phyloP scores from a whole-genome alignment of 2,113 vertebrate species.

The Vimba vimba region DNA sequence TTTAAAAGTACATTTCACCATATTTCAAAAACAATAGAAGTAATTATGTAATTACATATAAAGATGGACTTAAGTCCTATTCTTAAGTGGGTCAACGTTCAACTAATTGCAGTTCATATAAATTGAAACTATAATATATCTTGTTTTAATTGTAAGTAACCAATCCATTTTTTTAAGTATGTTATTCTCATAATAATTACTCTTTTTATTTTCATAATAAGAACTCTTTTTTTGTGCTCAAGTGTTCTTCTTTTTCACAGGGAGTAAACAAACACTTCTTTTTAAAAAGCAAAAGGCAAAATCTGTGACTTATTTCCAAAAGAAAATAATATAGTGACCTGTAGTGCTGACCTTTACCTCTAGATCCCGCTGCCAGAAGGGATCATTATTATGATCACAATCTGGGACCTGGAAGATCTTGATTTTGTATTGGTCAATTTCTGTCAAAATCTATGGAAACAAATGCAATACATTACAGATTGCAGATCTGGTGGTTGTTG shows the following conservation, averaged over 20 bases:
- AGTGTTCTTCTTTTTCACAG: neutral
- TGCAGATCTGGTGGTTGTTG: neutral
- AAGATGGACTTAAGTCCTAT: no score
- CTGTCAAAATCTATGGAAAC: slow-evolving; percentile 68
- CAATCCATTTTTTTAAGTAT: no score
- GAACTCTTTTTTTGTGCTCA: no score
- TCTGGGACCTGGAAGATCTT: slow-evolving; percentile 77
- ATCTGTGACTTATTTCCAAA: neutral
- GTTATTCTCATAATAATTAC: neutral
- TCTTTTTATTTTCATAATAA: neutral
- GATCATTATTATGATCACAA: slow-evolving; percentile 73
- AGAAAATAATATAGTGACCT: neutral
- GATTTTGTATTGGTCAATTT: slow-evolving; percentile 73
- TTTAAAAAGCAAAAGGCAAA: neutral
- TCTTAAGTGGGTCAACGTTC: no score
- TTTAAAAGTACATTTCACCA: neutral
- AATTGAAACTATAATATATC: no score
- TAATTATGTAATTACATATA: no score
- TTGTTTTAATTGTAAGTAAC: no score
- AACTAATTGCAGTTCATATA: no score
- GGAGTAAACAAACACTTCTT: neutral
- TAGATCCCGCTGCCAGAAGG: slow-evolving; percentile 67
- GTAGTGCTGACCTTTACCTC: slow-evolving; percentile 70
- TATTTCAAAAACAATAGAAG: no score
- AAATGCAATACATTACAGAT: neutral